Percentiles rank a stretch among this genome's conserved stretches.
These are phyloP conservation scores for Eupithecia exiguata DNA, from an alignment of 2,888 invertebrate species.

Conservation along the genomic window DNA sequence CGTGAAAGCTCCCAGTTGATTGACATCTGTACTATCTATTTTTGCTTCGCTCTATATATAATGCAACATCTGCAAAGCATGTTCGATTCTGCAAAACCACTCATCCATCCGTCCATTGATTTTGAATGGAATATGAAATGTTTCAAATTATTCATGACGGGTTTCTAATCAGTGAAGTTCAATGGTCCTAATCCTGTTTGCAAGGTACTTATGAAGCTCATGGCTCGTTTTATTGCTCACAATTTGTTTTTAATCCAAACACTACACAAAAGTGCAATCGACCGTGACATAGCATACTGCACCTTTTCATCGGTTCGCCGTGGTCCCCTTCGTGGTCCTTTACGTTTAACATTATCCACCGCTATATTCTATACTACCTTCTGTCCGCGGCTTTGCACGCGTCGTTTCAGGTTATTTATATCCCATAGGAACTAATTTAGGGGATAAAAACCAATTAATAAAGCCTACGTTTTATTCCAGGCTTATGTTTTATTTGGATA, in stretches of 20 bases:
- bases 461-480: no score
- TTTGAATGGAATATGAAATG: not conserved
- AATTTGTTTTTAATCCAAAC: constrained; percentile 45
- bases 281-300: constrained; percentile 41
- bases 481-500: no score
- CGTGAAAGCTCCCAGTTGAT: constrained; percentile 10
- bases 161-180: constrained; percentile 1
- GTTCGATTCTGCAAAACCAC: constrained; percentile 10
- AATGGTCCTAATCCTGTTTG: constrained; percentile 38
- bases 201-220: constrained; percentile 1
- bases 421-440: no score
- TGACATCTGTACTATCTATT: constrained; percentile 10
- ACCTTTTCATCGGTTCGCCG: constrained; percentile 38
- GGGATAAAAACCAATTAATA: no score
- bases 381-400: no score
- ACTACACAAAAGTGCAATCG: constrained; percentile 45
- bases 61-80: constrained; percentile 6
- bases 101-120: constrained; percentile 22
- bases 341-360: not conserved
- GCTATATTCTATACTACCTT: not conserved
- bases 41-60: not conserved
- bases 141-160: constrained; percentile 9
- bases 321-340: constrained; percentile 1
- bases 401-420: no score
- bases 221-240: constrained; percentile 40